Conservation (phyloP, 2,113 vertebrate genomes). For the Gobio gobio region DNA sequence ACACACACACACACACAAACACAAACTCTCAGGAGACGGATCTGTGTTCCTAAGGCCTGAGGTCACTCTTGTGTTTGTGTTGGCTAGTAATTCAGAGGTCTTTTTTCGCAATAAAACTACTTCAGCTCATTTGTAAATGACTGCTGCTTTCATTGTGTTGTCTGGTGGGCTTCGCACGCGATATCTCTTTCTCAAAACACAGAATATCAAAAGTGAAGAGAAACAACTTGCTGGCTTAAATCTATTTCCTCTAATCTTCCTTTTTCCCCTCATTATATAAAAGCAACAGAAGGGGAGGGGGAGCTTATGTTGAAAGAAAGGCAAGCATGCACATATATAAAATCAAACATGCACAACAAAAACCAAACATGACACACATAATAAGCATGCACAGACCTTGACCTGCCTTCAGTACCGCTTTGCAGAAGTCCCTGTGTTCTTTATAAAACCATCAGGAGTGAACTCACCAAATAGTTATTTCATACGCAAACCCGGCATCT, state of each 20-base stretch:
- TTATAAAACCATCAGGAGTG: not conserved
- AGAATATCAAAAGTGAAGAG: slow-evolving; percentile 42
- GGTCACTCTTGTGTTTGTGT: slow-evolving; percentile 42
- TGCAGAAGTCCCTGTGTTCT: slow-evolving; percentile 5
- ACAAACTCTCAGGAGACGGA: slow-evolving; percentile 8
- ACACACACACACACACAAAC: slow-evolving; percentile 1
- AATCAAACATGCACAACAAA: slow-evolving; percentile 12
- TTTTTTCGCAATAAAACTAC: slow-evolving; percentile 42
- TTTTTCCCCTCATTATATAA: slow-evolving; percentile 40
- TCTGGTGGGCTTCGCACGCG: slow-evolving; percentile 36
- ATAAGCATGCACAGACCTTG: not conserved
- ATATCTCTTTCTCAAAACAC: slow-evolving; percentile 47
- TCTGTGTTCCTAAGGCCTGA: slow-evolving; percentile 40
- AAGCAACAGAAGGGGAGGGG: not conserved
- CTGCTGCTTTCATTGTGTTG: slow-evolving; percentile 35
- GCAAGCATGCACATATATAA: not conserved
- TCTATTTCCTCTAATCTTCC: slow-evolving; percentile 34
- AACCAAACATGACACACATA: not conserved
- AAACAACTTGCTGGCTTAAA: slow-evolving; percentile 47
- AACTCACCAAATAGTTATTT: not conserved
- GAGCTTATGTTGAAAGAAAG: not conserved
- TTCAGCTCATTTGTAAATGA: slow-evolving; percentile 44
- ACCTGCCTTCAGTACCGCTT: not conserved
- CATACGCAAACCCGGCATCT: not conserved
- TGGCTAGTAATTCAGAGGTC: slow-evolving; percentile 17